Conservation (phyloP, 2,888 invertebrate genomes). For the Melanophora roralis region DNA sequence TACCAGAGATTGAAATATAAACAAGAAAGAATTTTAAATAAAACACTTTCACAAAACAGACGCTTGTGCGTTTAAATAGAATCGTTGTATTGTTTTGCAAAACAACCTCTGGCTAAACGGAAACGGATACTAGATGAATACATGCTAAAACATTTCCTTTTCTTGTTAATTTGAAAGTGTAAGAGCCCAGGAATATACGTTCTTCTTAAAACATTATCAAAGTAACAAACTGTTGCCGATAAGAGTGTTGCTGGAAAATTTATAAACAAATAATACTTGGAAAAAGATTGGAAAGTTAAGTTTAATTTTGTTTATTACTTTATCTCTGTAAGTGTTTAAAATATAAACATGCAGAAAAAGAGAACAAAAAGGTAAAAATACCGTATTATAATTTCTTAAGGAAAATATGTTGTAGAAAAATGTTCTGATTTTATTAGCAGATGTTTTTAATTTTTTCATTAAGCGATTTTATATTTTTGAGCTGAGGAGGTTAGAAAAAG, state of each 20-base stretch:
- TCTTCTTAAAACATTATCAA: neutral
- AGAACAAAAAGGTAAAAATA: neutral
- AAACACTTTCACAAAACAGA: neutral
- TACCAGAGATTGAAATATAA: neutral
- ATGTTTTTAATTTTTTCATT: no score
- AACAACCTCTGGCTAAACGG: conserved; percentile 39
- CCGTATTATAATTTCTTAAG: neutral
- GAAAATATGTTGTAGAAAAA: neutral
- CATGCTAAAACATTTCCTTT: conserved; percentile 50
- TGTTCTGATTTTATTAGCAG: no score
- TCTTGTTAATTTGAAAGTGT: conserved; percentile 30
- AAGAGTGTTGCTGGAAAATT: conserved; percentile 10
- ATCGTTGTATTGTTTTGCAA: conserved; percentile 19
- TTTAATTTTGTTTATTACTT: neutral
- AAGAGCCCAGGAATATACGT: conserved; percentile 13
- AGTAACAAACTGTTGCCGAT: conserved; percentile 10
- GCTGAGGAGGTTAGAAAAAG: no score
- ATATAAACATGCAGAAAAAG: neutral
- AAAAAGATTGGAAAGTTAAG: neutral
- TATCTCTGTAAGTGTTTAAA: neutral
- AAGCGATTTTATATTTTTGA: no score
- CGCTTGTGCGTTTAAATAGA: neutral
- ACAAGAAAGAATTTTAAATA: neutral
- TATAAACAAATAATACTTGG: conserved; percentile 14
- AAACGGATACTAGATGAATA: conserved; percentile 57